Percentiles rank a stretch among this genome's conserved stretches.
phyloP scores from a whole-genome alignment of 1,140 invertebrate genomes.

The Dreissena rostriformis region DNA sequence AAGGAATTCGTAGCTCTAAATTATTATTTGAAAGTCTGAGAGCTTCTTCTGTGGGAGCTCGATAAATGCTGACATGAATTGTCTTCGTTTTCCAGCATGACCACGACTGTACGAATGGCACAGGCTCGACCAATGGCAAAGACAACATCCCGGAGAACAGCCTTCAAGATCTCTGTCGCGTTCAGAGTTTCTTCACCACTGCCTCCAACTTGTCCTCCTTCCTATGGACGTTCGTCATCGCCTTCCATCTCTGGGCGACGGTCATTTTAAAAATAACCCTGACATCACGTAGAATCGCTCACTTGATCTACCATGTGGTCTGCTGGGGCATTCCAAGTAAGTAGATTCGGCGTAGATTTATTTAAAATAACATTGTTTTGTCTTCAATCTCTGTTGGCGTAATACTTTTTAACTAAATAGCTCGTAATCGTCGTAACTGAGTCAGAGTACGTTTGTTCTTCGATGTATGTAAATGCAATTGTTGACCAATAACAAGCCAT shows the following conservation, averaged over 20 bases:
- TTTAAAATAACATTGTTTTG: background rate
- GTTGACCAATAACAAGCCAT: too few relatives aligned
- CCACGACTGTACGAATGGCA: background rate
- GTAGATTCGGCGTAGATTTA: too few relatives aligned
- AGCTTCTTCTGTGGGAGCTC: too few relatives aligned
- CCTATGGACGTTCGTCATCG: constrained; percentile 45
- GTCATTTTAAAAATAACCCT: constrained; percentile 5
- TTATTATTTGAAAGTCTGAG: too few relatives aligned
- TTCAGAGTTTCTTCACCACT: constrained; percentile 45
- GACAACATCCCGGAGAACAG: too few relatives aligned
- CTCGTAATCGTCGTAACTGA: background rate
- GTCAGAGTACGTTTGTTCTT: too few relatives aligned
- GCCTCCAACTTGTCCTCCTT: constrained; percentile 43
- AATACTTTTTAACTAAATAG: background rate
- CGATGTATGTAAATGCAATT: too few relatives aligned
- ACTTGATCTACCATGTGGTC: constrained; percentile 39
- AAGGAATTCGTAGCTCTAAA: too few relatives aligned
- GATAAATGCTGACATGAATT: background rate
- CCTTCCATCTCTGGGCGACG: constrained; percentile 29
- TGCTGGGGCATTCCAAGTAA: constrained; percentile 37
- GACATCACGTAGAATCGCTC: constrained; percentile 3
- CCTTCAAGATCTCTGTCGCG: constrained; percentile 5
- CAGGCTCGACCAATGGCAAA: background rate
- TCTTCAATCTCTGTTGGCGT: background rate
- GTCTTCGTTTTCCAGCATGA: background rate